Base-by-base conservation (phyloP, 2,797 vertebrate species). In the Rhynchotus rufescens region DNA sequence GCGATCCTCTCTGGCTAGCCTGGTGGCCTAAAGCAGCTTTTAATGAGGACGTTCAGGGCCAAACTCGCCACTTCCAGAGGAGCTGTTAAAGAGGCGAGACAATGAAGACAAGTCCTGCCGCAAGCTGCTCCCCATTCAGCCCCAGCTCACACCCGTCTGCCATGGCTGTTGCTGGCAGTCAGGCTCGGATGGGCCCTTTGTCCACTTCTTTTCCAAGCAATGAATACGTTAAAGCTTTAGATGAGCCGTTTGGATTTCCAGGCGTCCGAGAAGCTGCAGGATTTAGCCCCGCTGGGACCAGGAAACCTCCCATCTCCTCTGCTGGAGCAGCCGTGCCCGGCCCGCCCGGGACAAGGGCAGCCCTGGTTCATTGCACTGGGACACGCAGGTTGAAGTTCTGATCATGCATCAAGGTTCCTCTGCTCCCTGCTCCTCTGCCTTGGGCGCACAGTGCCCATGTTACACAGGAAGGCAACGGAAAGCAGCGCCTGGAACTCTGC, bases 121-220 rank as follows among this genome's bases (percentile, higher is more conserved):
- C 56, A 23, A 45, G 42, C 30, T 5, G 4, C 52, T 77, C 23
- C 30, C 49, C 4, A 9, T 74, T 76, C 69, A 62, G 51, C 14
- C 47, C 66, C 66, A 28, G 36, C 80, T 84, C 12, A 2, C 2
- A 6, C 49, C 84, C 81, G 72, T 66, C 61, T 0, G 5, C 69
- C 62, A 52, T 15, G 74, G 90, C 60, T 68, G 84, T 25, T 13
- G 86, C 91, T 95, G 91, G 94, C 93, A 82, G 96, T 92, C 93
- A 95, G 91, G 94, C 95, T 88, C 89, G 91, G 91, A 73, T 93
- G 79, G 90, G 88, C 66, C 88, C 79, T 94, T 96, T 94, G 86
- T 95, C 76, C 38, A 0, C 40, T 5, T 28, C 86, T 92, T 76
- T 91, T 83, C 75, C 71, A 82, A 0, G 1, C 73, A 67, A 73